These are phyloP conservation scores for Sinocyclocheilus rhinocerous DNA, from an alignment of 2,113 vertebrate genomes.

Conservation along the genomic window DNA sequence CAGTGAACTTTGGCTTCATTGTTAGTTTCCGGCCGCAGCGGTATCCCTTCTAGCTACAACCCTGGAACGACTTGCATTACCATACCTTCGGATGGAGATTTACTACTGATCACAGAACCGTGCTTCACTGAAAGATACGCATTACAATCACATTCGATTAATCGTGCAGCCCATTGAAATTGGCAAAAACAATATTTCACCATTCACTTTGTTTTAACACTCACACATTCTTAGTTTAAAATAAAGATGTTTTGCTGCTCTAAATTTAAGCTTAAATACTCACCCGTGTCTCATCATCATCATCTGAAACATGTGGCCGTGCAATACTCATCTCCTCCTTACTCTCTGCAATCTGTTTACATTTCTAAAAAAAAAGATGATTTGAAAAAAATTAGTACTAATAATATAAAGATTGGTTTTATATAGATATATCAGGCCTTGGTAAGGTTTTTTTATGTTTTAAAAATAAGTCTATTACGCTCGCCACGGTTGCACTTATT, in stretches of 20 bases:
- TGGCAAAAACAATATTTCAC: too few relatives aligned
- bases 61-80: too few relatives aligned
- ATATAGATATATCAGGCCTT: neutral
- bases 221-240: neutral
- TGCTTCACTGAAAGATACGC: too few relatives aligned
- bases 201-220: neutral
- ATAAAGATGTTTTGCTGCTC: neutral
- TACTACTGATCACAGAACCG: too few relatives aligned
- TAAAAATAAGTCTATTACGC: neutral
- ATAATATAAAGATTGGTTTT: neutral
- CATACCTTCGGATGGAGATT: too few relatives aligned
- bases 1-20: too few relatives aligned
- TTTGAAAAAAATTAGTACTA: constrained; percentile 43
- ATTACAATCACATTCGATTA: too few relatives aligned
- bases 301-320: constrained; percentile 92
- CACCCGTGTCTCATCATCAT: constrained; percentile 78
- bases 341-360: constrained; percentile 98
- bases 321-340: constrained; percentile 94
- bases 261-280: constrained; percentile 70
- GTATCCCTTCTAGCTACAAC: too few relatives aligned
- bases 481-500: neutral
- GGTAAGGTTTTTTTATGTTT: neutral
- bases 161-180: too few relatives aligned
- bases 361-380: constrained; percentile 81
- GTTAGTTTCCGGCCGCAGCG: too few relatives aligned